A percentile compares a stretch with the other conserved stretches of the same genome.
These are phyloP conservation scores for Falcaria lacertinaria DNA, from an alignment of 2,888 invertebrate genomes.

Conservation along the genomic window DNA sequence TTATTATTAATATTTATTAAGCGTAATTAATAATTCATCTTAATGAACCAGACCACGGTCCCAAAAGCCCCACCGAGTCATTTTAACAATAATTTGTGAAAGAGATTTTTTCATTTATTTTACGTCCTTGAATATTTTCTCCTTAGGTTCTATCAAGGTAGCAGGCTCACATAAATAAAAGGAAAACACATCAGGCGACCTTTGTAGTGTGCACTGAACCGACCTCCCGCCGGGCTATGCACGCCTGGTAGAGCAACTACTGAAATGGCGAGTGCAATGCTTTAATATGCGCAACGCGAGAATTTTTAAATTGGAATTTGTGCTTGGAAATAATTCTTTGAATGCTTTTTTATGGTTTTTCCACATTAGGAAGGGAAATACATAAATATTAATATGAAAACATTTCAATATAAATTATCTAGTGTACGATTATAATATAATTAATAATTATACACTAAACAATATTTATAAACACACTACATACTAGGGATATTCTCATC, in stretches of 20 bases:
- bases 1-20: too few relatives aligned
- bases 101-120: slow-evolving; percentile 15
- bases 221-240: slow-evolving; percentile 51
- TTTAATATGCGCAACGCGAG: slow-evolving; percentile 49
- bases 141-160: slow-evolving; percentile 29
- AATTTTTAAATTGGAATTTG: slow-evolving; percentile 45
- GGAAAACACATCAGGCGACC: slow-evolving; percentile 56
- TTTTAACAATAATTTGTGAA: too few relatives aligned
- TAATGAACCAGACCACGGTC: too few relatives aligned
- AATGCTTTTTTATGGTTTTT: slow-evolving; percentile 10
- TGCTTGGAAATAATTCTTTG: slow-evolving; percentile 26
- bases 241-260: slow-evolving; percentile 55
- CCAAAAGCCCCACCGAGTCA: too few relatives aligned
- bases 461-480: too few relatives aligned
- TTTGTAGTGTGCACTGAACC: slow-evolving; percentile 61
- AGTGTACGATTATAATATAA: too few relatives aligned
- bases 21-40: too few relatives aligned
- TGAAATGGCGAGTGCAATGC: slow-evolving; percentile 56
- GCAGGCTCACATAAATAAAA: slow-evolving; percentile 56
- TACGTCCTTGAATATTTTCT: not conserved
- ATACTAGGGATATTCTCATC: too few relatives aligned
- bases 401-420: not conserved
- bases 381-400: slow-evolving; percentile 5
- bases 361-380: slow-evolving; percentile 4
- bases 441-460: too few relatives aligned